Evolutionary conservation across 2,113 vertebrate species (phyloP).

Genomic region (Solea senegalensis): DNA sequence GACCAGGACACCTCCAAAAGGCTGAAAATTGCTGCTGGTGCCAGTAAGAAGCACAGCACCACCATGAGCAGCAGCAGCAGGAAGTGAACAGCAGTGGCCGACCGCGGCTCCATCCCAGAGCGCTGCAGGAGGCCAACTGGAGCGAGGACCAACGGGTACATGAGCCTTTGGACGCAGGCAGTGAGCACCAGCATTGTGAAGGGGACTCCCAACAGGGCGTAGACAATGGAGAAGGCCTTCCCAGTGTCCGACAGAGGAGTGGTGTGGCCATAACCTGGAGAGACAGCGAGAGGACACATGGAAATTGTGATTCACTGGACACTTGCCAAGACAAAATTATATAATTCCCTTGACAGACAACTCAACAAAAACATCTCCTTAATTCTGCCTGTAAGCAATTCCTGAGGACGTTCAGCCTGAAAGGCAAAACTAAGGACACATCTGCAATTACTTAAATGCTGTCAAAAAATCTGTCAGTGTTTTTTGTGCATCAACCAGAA

Average conservation of each 20-base stretch:
- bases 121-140: constrained; percentile 79
- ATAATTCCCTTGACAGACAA: too few relatives aligned
- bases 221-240: constrained; percentile 89
- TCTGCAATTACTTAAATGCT: too few relatives aligned
- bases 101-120: constrained; percentile 71
- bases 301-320: too few relatives aligned
- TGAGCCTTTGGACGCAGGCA: constrained; percentile 86
- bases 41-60: constrained; percentile 81
- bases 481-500: too few relatives aligned
- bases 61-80: constrained; percentile 70
- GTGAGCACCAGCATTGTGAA: constrained; percentile 92
- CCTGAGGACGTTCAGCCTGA: too few relatives aligned
- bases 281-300: background rate
- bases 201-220: constrained; percentile 87
- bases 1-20: constrained; percentile 84
- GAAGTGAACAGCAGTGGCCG: constrained; percentile 80
- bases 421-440: too few relatives aligned
- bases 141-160: constrained; percentile 76
- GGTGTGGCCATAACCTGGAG: constrained; percentile 89
- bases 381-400: too few relatives aligned
- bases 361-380: too few relatives aligned
- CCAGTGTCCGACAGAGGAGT: constrained; percentile 87
- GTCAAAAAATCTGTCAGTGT: too few relatives aligned
- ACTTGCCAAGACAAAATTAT: too few relatives aligned
- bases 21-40: constrained; percentile 83